These are phyloP conservation scores for Pituophis catenifer DNA, from an alignment of 2,113 vertebrate genomes.

Conservation along the genomic window DNA sequence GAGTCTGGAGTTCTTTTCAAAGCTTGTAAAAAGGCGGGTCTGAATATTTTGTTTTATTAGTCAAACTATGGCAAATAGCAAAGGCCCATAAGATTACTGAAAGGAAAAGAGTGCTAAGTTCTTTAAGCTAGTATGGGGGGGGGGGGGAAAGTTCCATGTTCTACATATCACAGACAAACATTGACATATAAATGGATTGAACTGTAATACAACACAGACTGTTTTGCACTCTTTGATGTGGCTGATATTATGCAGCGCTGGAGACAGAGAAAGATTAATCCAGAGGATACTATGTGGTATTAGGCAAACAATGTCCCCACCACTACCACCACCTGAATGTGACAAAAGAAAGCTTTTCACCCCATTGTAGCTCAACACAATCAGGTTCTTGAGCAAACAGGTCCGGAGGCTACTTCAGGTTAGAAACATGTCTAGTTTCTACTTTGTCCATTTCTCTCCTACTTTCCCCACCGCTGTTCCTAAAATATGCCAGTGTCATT, in stretches of 20 bases:
- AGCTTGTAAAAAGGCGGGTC: conserved; percentile 59
- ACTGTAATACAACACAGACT: conserved; percentile 31
- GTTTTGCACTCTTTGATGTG: conserved; percentile 63
- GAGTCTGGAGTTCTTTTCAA: conserved; percentile 57
- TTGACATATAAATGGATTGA: not conserved
- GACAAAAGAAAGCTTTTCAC: not conserved
- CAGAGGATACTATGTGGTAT: conserved; percentile 38
- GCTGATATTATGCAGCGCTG: conserved; percentile 40
- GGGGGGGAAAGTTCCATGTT: conserved; percentile 48
- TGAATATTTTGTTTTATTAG: conserved; percentile 69
- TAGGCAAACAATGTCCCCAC: not conserved
- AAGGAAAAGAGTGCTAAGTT: conserved; percentile 47
- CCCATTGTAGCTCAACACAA: not conserved
- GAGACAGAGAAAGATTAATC: conserved; percentile 37
- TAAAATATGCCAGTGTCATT: not conserved
- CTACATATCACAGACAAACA: conserved; percentile 40
- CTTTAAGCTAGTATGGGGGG: conserved; percentile 48
- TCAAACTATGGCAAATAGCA: conserved; percentile 39
- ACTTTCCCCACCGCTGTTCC: not conserved
- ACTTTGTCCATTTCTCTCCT: not conserved
- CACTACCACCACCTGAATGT: not conserved
- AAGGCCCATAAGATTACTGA: conserved; percentile 50
- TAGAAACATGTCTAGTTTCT: not conserved
- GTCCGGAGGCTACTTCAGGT: not conserved
- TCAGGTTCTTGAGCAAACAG: not conserved